These are phyloP conservation scores for Pollenia labialis DNA, from an alignment of 2,888 invertebrate species.

Conservation along the genomic window DNA sequence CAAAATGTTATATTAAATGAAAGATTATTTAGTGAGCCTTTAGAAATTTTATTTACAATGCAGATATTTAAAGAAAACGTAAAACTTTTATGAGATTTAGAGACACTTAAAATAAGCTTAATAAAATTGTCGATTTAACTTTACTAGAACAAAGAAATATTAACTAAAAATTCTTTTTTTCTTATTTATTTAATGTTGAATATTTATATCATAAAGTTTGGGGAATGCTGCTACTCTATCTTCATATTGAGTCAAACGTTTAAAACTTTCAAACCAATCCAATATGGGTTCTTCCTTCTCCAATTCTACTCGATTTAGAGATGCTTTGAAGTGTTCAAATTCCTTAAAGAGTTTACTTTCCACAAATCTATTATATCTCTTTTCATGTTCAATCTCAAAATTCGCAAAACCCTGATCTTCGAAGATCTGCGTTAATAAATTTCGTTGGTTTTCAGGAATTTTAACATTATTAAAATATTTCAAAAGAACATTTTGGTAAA, in stretches of 20 bases:
- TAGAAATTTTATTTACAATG: too few species aligned
- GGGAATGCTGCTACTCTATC: not conserved
- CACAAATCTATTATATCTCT: not conserved
- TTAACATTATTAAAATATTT: not conserved
- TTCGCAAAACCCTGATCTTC: not conserved
- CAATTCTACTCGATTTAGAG: constrained; percentile 19
- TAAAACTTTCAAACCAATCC: constrained; percentile 36
- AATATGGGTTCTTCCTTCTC: constrained; percentile 38
- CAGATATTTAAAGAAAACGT: too few species aligned
- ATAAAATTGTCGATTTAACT: too few species aligned
- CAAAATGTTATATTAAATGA: too few species aligned
- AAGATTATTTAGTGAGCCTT: too few species aligned
- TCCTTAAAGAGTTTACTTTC: not conserved
- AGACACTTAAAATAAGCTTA: too few species aligned
- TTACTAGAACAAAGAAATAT: too few species aligned
- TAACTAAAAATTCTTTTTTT: too few species aligned
- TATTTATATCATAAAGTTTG: not conserved
- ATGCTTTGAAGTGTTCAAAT: constrained; percentile 1
- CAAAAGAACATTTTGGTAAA: not conserved
- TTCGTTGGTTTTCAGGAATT: not conserved
- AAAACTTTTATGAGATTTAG: too few species aligned
- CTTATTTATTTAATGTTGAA: too few species aligned
- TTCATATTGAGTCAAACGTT: not conserved
- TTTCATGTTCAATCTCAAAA: not conserved
- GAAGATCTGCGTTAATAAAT: not conserved